Conservation (phyloP, 2,888 invertebrate genomes). For the Acrobasis consociella region DNA sequence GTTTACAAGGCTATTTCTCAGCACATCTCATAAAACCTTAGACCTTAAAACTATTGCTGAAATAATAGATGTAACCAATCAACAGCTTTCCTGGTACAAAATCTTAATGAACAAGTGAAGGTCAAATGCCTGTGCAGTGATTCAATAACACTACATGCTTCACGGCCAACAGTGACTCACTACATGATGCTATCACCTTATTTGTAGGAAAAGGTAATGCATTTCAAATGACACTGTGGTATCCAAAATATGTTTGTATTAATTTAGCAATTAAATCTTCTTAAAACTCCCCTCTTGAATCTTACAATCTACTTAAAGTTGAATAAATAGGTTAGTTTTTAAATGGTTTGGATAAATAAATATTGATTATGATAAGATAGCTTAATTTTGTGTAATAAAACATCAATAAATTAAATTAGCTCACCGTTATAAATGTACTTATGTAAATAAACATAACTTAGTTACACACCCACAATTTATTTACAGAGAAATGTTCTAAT, state of each 20-base stretch:
- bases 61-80: background rate
- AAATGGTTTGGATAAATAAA: too few relatives aligned
- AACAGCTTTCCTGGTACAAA: background rate
- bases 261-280: too few relatives aligned
- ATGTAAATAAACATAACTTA: background rate
- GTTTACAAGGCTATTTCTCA: slow-evolving; percentile 3
- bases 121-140: slow-evolving; percentile 51
- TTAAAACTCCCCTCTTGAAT: too few relatives aligned
- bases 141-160: slow-evolving; percentile 43
- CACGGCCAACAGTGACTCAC: slow-evolving; percentile 59
- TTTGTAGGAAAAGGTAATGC: slow-evolving; percentile 27
- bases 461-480: background rate
- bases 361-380: too few relatives aligned
- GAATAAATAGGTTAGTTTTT: too few relatives aligned
- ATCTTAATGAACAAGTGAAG: slow-evolving; percentile 41
- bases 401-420: background rate
- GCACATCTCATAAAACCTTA: slow-evolving; percentile 1
- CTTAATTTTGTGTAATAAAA: background rate
- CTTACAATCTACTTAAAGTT: too few relatives aligned
- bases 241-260: too few relatives aligned
- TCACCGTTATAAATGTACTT: background rate
- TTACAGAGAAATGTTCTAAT: background rate
- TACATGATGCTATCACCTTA: slow-evolving; percentile 38
- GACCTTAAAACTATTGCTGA: slow-evolving; percentile 4
- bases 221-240: background rate